These are phyloP conservation scores for Nebria ingens DNA, from an alignment of 1,140 invertebrate genomes.

Conservation along the genomic window DNA sequence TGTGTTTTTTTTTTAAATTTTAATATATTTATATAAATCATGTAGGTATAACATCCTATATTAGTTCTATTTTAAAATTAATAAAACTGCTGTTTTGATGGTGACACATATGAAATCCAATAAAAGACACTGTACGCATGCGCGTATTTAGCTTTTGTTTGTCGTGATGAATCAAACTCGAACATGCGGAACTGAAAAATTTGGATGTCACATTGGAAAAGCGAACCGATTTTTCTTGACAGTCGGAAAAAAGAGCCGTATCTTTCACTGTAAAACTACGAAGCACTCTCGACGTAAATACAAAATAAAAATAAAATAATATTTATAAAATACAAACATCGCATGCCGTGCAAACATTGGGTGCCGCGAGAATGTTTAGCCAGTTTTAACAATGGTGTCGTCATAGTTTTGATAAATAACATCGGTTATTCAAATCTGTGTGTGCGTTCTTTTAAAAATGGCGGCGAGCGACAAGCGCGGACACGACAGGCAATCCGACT, in stretches of 20 bases:
- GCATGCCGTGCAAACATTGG: too few species aligned
- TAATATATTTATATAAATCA: too few species aligned
- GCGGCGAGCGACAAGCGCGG: slow-evolving; percentile 29
- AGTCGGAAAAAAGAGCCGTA: not conserved
- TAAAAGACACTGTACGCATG: too few species aligned
- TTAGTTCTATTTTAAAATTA: too few species aligned
- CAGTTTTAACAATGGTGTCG: slow-evolving; percentile 7
- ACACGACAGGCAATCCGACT: slow-evolving; percentile 31
- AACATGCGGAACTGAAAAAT: slow-evolving; percentile 1
- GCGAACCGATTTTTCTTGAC: not conserved
- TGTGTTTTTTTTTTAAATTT: too few species aligned
- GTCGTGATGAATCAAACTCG: too few species aligned
- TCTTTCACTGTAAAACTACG: not conserved
- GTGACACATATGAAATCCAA: too few species aligned
- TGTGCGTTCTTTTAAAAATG: slow-evolving; percentile 32
- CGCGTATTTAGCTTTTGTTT: too few species aligned
- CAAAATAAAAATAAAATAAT: not conserved
- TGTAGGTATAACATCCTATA: too few species aligned
- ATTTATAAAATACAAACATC: too few species aligned
- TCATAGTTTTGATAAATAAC: slow-evolving; percentile 7
- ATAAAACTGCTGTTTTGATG: too few species aligned
- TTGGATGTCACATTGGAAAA: slow-evolving; percentile 1
- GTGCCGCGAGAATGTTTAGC: too few species aligned
- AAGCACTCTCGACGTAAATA: not conserved
- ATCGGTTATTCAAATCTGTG: slow-evolving; percentile 7